A percentile compares a stretch with the other conserved stretches of the same genome.
These are phyloP conservation scores for Apamea monoglypha DNA, from an alignment of 2,888 invertebrate species.

Conservation along the genomic window DNA sequence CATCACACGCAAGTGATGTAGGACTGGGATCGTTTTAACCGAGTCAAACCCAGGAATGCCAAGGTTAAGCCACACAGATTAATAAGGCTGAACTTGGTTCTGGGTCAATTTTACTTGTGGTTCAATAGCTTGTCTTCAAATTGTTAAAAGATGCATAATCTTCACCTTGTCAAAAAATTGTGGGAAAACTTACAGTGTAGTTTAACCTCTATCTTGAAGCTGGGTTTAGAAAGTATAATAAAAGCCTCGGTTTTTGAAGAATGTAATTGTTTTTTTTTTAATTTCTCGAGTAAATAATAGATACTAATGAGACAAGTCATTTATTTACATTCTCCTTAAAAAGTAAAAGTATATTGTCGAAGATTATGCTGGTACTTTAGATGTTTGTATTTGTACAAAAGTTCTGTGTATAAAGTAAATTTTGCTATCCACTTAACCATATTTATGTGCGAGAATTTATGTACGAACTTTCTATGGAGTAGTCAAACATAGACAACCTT, in stretches of 20 bases:
- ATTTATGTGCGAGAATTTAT: slow-evolving; percentile 28
- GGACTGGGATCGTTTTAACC: neutral
- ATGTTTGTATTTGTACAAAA: neutral
- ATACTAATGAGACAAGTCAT: slow-evolving; percentile 13
- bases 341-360: neutral
- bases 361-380: neutral
- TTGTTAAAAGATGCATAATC: neutral
- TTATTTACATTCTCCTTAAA: slow-evolving; percentile 13
- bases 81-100: neutral
- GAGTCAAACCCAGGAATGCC: neutral
- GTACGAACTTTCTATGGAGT: slow-evolving; percentile 66
- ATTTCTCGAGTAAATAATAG: slow-evolving; percentile 2
- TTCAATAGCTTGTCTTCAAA: neutral
- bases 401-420: neutral
- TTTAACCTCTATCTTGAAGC: slow-evolving; percentile 2
- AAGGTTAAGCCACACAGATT: neutral
- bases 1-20: neutral
- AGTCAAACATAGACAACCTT: slow-evolving; percentile 61
- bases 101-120: neutral
- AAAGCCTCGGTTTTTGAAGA: neutral
- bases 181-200: neutral
- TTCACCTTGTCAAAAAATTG: neutral
- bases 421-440: slow-evolving; percentile 24
- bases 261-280: neutral
- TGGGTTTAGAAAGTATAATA: slow-evolving; percentile 46